A percentile compares a stretch with the other conserved stretches of the same genome.
These are phyloP conservation scores for Decapterus maruadsi DNA, from an alignment of 2,797 vertebrate species.

Conservation along the genomic window DNA sequence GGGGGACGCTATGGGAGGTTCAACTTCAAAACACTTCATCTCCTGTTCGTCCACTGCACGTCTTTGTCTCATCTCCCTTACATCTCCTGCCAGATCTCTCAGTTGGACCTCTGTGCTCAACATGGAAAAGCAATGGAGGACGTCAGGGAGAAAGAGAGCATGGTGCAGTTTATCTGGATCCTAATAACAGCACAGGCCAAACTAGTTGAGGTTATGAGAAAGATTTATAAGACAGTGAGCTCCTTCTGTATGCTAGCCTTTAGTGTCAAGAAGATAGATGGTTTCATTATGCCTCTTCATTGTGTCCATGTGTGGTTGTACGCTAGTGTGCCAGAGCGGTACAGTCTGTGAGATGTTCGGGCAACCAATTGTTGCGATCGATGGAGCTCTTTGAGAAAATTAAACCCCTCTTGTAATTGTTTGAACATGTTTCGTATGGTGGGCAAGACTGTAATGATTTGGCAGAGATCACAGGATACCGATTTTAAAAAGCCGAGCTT, in stretches of 20 bases:
- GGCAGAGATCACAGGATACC: slow-evolving; percentile 13
- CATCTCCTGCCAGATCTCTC: slow-evolving; percentile 68
- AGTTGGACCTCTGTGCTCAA: slow-evolving; percentile 53
- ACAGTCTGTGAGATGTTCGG: slow-evolving; percentile 21
- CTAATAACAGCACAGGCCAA: slow-evolving; percentile 38
- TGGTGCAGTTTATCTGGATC: slow-evolving; percentile 47
- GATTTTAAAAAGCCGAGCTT: slow-evolving; percentile 29
- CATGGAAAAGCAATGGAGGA: slow-evolving; percentile 34
- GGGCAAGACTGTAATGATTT: slow-evolving; percentile 31
- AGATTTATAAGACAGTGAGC: slow-evolving; percentile 71
- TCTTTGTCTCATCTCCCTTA: slow-evolving; percentile 69
- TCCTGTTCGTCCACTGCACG: slow-evolving; percentile 33
- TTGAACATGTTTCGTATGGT: slow-evolving; percentile 43
- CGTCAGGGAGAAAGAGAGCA: slow-evolving; percentile 11
- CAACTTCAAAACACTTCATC: slow-evolving; percentile 60
- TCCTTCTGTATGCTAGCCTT: slow-evolving; percentile 70
- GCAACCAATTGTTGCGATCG: slow-evolving; percentile 30
- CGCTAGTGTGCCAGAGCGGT: slow-evolving; percentile 38
- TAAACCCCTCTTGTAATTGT: slow-evolving; percentile 48
- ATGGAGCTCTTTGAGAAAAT: slow-evolving; percentile 47
- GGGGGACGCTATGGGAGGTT: slow-evolving; percentile 52
- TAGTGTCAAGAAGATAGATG: slow-evolving; percentile 75
- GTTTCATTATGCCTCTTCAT: slow-evolving; percentile 71
- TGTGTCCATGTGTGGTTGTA: slow-evolving; percentile 67
- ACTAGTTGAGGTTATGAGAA: slow-evolving; percentile 53